These are phyloP conservation scores for Phataginus tricuspis DNA, from an alignment of 2,797 vertebrate species.

Conservation along the genomic window DNA sequence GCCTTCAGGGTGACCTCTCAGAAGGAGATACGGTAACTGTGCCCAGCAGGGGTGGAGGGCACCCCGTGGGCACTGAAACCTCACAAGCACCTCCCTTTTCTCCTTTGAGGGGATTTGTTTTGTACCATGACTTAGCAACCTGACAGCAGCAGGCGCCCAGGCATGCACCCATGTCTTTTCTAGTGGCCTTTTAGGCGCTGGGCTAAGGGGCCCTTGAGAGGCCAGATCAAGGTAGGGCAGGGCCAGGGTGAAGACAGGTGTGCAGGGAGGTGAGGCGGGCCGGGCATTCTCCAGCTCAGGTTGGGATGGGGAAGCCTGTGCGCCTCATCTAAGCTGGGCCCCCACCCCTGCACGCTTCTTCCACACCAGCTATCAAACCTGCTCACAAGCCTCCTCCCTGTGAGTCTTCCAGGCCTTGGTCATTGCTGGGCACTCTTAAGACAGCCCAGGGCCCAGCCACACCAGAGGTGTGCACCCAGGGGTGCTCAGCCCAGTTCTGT, in stretches of 20 bases:
- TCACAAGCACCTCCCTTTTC: background rate
- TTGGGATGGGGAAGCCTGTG: background rate
- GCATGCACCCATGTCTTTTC: background rate
- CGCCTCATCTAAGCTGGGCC: fast-evolving
- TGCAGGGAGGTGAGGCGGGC: too few relatives aligned
- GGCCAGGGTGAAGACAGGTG: background rate
- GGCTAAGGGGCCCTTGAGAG: background rate
- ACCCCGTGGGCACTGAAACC: background rate
- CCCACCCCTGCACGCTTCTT: too few relatives aligned
- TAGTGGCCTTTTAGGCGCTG: background rate
- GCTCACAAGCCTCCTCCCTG: background rate
- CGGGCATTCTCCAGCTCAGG: too few relatives aligned
- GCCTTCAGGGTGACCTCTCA: background rate
- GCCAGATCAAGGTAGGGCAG: background rate
- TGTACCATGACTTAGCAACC: background rate
- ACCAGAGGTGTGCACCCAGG: background rate
- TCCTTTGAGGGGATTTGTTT: background rate
- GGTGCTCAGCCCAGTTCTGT: background rate
- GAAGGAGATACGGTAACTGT: background rate
- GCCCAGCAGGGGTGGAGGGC: background rate
- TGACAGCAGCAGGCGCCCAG: background rate
- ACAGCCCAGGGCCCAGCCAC: background rate
- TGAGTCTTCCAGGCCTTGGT: background rate
- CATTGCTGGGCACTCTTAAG: background rate
- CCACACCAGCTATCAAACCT: fast-evolving